Base-by-base conservation (phyloP, 2,113 vertebrate genomes). In the Engraulis encrasicolus region DNA sequence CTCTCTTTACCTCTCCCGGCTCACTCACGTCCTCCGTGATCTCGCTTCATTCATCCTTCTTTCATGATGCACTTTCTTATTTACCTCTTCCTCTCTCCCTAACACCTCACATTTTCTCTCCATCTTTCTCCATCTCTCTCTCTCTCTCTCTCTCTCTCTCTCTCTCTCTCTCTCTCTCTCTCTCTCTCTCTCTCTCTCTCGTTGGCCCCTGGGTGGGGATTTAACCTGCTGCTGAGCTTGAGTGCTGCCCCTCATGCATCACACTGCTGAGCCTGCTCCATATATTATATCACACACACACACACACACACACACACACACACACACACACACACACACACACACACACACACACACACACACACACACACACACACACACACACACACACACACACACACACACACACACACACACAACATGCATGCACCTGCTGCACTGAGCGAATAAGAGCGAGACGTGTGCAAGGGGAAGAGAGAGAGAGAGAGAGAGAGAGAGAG, bases 371-470 rank as follows among this genome's bases (percentile, higher is more conserved):
- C 40, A 45, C 40, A 45, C 40, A 45, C 40, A 45, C 40, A n/a
- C n/a, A n/a, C n/a, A n/a, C n/a, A n/a, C n/a, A n/a, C n/a, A n/a
- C n/a, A 45, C 40, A 45, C 40, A 45, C 40, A 45, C 40, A 45
- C 40, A n/a, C n/a, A n/a, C n/a, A n/a, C n/a, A n/a, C n/a, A n/a
- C n/a, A n/a, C n/a, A n/a, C n/a, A n/a, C n/a, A n/a, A n/a, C n/a
- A n/a, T n/a, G n/a, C n/a, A n/a, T n/a, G n/a, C n/a, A n/a, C n/a
- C 34, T 49, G 20, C 19, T 31, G 3, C 18, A 49, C 66, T 82
- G 36, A 87, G 84, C 80, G 71, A 78, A 36, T 15, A 2, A 19
- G 50, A 81, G 66, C 86, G 54, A 37, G 80, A 86, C 82, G 48
- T 31, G 58, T 40, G 20, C 17, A 54, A 23, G 12, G 11, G 61